Conservation (phyloP, 2,113 vertebrate genomes). For the Tragelaphus scriptus region DNA sequence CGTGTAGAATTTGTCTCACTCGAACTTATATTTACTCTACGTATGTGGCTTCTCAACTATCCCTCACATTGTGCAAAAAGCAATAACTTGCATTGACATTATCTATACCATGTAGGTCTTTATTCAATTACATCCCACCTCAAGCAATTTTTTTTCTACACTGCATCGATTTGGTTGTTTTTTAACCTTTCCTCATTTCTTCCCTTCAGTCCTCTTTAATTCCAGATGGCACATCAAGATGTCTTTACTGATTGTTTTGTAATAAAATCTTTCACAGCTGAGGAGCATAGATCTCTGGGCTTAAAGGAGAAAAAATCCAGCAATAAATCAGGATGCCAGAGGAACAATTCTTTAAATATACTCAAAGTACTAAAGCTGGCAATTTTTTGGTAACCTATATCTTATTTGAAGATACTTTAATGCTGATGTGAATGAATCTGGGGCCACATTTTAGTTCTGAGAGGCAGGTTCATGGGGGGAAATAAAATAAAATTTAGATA, state of each 20-base stretch:
- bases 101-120: constrained; percentile 52
- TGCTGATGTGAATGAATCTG: background rate
- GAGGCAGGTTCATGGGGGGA: background rate
- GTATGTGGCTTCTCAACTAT: constrained; percentile 9
- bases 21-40: background rate
- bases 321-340: background rate
- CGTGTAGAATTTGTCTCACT: constrained; percentile 27
- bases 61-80: background rate
- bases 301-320: background rate
- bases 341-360: background rate
- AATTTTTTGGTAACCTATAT: background rate
- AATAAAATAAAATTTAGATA: background rate
- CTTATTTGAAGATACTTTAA: background rate
- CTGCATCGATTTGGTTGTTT: constrained; percentile 51
- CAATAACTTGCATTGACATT: constrained; percentile 63
- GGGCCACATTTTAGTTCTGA: background rate
- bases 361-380: background rate
- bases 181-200: constrained; percentile 62
- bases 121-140: constrained; percentile 66
- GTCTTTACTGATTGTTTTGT: constrained; percentile 43
- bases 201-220: constrained; percentile 57
- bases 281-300: constrained; percentile 1
- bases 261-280: constrained; percentile 44
- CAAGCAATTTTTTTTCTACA: constrained; percentile 32
- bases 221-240: constrained; percentile 36